These are phyloP conservation scores for Macrosiphum euphorbiae DNA, from an alignment of 2,888 invertebrate genomes.

Conservation along the genomic window DNA sequence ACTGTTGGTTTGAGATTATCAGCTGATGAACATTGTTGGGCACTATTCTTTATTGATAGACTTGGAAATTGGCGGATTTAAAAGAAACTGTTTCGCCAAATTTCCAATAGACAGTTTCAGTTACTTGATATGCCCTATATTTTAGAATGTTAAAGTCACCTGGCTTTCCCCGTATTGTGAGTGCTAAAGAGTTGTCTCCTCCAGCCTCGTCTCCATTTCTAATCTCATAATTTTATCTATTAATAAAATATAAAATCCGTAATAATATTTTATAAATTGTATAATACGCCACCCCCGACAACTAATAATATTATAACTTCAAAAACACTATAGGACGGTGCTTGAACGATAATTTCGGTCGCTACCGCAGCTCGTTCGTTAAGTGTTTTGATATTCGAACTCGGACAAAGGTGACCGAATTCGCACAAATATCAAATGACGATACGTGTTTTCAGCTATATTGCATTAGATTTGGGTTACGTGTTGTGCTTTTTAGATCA, in stretches of 20 bases:
- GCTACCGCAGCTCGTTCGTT: background rate
- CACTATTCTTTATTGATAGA: background rate
- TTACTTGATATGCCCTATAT: background rate
- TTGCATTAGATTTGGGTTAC: background rate
- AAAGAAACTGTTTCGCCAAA: background rate
- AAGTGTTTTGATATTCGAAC: constrained; percentile 18
- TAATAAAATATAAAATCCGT: background rate
- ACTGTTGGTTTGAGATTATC: background rate
- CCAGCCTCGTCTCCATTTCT: background rate
- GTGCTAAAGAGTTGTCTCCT: background rate
- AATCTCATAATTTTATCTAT: background rate
- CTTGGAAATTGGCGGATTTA: background rate
- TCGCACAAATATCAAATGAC: background rate
- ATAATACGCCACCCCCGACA: background rate
- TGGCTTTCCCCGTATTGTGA: background rate
- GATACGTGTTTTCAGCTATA: background rate
- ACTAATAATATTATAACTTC: background rate
- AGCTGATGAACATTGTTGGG: background rate
- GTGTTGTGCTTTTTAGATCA: constrained; percentile 24
- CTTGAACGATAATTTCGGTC: background rate
- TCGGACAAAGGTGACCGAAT: background rate
- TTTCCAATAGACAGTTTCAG: background rate
- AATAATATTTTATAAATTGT: background rate
- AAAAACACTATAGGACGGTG: background rate
- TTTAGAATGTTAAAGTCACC: background rate